These are phyloP conservation scores for Percina caprodes DNA, from an alignment of 2,113 vertebrate genomes.

Conservation along the genomic window DNA sequence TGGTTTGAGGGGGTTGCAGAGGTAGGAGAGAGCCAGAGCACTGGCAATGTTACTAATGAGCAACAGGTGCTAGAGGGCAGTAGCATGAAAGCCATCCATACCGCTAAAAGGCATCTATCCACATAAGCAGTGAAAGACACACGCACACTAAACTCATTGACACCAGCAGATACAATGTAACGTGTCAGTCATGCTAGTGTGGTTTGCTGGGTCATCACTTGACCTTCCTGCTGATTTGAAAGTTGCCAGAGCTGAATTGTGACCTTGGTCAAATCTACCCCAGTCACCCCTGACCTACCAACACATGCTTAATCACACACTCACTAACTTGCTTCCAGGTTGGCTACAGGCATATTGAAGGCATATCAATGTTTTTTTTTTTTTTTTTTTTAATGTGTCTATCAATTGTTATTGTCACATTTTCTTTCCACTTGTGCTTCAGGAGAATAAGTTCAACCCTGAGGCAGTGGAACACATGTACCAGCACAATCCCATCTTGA, in stretches of 20 bases:
- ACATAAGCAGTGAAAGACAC: constrained; percentile 58
- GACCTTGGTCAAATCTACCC: constrained; percentile 61
- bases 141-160: constrained; percentile 72
- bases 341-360: constrained; percentile 9
- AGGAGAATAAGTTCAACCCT: constrained; percentile 92
- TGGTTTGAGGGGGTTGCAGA: constrained; percentile 40
- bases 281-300: constrained; percentile 53
- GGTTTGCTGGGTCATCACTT: constrained; percentile 71
- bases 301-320: constrained; percentile 49
- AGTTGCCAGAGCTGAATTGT: constrained; percentile 63
- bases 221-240: constrained; percentile 74
- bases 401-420: constrained; percentile 9
- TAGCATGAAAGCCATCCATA: constrained; percentile 72
- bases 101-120: constrained; percentile 64
- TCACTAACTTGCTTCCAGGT: background rate
- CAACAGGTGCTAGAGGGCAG: constrained; percentile 77
- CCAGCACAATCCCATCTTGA: constrained; percentile 92
- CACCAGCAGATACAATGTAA: constrained; percentile 73
- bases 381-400: constrained; percentile 20
- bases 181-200: constrained; percentile 57
- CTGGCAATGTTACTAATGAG: constrained; percentile 80
- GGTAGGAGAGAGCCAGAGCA: constrained; percentile 63
- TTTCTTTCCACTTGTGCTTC: constrained; percentile 22
- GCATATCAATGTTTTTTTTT: constrained; percentile 9
- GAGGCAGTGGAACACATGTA: constrained; percentile 96